Base-by-base conservation (phyloP, 2,888 invertebrate genomes). In the Drosophila melanosoma region DNA sequence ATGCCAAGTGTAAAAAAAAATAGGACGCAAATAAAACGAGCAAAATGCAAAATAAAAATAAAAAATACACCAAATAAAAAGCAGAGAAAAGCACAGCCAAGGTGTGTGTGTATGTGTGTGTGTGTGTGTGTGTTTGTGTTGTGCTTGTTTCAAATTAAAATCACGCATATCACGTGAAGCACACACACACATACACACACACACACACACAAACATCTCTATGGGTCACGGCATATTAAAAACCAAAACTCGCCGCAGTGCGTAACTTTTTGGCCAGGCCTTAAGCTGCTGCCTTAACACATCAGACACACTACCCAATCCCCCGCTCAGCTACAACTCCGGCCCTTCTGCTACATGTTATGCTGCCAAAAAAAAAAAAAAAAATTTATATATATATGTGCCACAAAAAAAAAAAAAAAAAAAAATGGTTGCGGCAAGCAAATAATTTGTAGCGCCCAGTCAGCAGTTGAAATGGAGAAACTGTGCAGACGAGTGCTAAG, bases 111-210 rank as follows among this genome's bases (percentile, higher is more conserved):
- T 60, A 33, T 66, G 49, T 62, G 61, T 64, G 51, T 59, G 69
- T 59, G 38, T 40, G 51, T 66, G 53, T 71, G 40, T 53, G 29
- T 54, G 54, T 68, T 54, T 60, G 73, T 58, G 56, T 60, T 72
- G 63, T 80, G 86, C 75, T 76, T 90, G 68, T 83, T 86, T 87
- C 87, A 87, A 89, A 89, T 89, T 89, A 87, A 85, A 85, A 89
- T 89, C 90, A 85, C 83, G 87, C 87, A 87, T 80, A 74, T 65
- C 85, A 85, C 79, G 82, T 87, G 85, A 84, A 77, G 57, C 57
- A 67, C 45, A 45, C 66, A 2, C 45, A 8, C 45, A 1, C 3
- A 12, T 7, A 12, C 59, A 73, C 60, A 67, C 59, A 40, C 59
- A 26, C 63, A 48, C 53, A 62, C 42, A 42, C 17, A 23, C 32